phyloP scores from a whole-genome alignment of 2,888 invertebrate species.

The Podotricha telesiphe region DNA sequence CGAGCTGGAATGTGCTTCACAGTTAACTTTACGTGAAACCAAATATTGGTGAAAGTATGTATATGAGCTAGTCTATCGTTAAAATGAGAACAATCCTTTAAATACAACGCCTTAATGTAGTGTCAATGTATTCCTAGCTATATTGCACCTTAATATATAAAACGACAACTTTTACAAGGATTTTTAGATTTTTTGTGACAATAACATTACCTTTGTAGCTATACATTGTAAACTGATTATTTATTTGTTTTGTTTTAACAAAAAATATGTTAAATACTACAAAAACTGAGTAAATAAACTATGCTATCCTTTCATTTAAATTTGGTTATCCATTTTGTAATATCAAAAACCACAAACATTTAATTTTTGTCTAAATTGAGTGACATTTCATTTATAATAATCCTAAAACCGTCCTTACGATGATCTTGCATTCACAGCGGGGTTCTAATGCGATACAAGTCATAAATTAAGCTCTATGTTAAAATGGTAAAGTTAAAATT shows the following conservation, averaged over 20 bases:
- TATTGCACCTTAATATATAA: background rate
- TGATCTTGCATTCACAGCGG: slow-evolving; percentile 70
- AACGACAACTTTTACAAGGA: background rate
- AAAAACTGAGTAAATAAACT: too few relatives aligned
- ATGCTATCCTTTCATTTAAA: too few relatives aligned
- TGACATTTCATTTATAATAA: slow-evolving; percentile 76
- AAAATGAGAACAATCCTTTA: too few relatives aligned
- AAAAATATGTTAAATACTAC: too few relatives aligned
- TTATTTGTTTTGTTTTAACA: too few relatives aligned
- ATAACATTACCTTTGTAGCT: too few relatives aligned
- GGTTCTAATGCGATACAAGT: slow-evolving; percentile 47
- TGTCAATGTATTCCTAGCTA: too few relatives aligned
- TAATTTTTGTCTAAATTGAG: slow-evolving; percentile 37
- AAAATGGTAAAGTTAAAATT: slow-evolving; percentile 3
- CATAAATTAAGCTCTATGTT: slow-evolving; percentile 12
- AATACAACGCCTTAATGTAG: too few relatives aligned
- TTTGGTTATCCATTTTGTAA: too few relatives aligned
- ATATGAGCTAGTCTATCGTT: too few relatives aligned
- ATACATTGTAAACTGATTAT: too few relatives aligned
- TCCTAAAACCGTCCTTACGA: slow-evolving; percentile 50
- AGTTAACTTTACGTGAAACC: background rate
- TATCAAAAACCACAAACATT: slow-evolving; percentile 24
- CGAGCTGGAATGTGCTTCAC: background rate
- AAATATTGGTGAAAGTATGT: too few relatives aligned
- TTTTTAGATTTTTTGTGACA: background rate